phyloP scores from a whole-genome alignment of 2,888 invertebrate species.

The Ethmia dodecea region DNA sequence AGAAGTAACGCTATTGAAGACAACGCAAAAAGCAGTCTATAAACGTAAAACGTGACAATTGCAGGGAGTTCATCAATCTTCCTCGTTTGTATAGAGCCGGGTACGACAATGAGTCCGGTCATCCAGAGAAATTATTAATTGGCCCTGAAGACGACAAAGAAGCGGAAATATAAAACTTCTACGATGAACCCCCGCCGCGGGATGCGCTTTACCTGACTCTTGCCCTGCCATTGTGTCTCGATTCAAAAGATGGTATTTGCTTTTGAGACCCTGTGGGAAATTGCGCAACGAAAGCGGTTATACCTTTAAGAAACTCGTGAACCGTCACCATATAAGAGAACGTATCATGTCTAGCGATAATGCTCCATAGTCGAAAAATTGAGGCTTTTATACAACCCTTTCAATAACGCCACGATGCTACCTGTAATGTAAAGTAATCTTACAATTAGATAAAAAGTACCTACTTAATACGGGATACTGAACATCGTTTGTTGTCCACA shows the following conservation, averaged over 20 bases:
- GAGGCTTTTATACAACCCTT: conserved; percentile 50
- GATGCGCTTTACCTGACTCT: conserved; percentile 75
- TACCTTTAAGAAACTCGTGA: conserved; percentile 43
- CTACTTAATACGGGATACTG: conserved; percentile 35
- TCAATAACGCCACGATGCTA: conserved; percentile 28
- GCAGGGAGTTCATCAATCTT: conserved; percentile 72
- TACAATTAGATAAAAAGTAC: conserved; percentile 37
- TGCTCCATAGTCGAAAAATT: conserved; percentile 38
- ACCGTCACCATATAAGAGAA: conserved; percentile 41
- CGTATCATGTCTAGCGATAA: conserved; percentile 41
- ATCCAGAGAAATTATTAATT: conserved; percentile 76
- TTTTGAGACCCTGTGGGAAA: conserved; percentile 71
- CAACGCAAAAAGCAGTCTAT: conserved; percentile 60
- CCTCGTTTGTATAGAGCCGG: conserved; percentile 53
- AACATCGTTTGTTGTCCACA: conserved; percentile 26
- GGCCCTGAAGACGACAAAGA: conserved; percentile 67
- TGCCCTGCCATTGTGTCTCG: conserved; percentile 67
- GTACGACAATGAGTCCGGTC: conserved; percentile 69
- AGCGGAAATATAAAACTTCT: conserved; percentile 77
- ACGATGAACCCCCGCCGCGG: conserved; percentile 62
- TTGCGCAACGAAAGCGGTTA: conserved; percentile 62
- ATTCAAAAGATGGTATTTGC: conserved; percentile 68
- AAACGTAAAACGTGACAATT: conserved; percentile 68
- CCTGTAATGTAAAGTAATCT: conserved; percentile 35
- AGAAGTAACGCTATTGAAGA: conserved; percentile 42